Conservation (phyloP, 1,140 invertebrate genomes). For the Cardiocondyla obscurior region DNA sequence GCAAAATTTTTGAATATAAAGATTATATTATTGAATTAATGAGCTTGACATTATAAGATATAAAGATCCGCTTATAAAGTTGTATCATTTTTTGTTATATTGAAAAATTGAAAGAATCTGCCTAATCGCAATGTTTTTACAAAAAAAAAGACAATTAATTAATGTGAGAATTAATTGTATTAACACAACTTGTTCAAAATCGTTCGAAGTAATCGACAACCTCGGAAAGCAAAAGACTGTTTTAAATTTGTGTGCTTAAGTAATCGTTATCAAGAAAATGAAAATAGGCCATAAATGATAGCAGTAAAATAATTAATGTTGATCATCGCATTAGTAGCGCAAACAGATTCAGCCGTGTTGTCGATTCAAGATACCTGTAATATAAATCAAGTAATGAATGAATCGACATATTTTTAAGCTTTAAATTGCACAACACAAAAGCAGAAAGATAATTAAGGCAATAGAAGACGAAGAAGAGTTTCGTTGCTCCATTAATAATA, state of each 20-base stretch:
- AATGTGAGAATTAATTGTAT: background rate
- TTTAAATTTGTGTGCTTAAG: background rate
- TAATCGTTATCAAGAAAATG: background rate
- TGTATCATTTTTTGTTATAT: background rate
- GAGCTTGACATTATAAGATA: background rate
- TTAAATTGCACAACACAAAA: background rate
- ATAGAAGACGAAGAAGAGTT: background rate
- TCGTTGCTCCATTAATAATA: background rate
- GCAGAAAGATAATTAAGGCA: background rate
- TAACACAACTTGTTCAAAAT: background rate
- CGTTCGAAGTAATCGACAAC: background rate
- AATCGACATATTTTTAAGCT: background rate
- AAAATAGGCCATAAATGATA: background rate
- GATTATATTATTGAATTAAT: background rate
- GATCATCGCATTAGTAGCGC: background rate
- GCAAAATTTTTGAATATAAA: background rate
- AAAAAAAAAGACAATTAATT: background rate
- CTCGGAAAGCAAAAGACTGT: background rate
- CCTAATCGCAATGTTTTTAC: background rate
- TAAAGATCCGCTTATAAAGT: background rate
- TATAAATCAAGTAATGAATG: background rate
- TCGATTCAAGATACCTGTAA: background rate
- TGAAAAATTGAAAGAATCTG: background rate
- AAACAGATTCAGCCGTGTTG: background rate
- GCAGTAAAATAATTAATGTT: background rate